Conservation (phyloP, 1,140 invertebrate species). For the Penaeus japonicus region DNA sequence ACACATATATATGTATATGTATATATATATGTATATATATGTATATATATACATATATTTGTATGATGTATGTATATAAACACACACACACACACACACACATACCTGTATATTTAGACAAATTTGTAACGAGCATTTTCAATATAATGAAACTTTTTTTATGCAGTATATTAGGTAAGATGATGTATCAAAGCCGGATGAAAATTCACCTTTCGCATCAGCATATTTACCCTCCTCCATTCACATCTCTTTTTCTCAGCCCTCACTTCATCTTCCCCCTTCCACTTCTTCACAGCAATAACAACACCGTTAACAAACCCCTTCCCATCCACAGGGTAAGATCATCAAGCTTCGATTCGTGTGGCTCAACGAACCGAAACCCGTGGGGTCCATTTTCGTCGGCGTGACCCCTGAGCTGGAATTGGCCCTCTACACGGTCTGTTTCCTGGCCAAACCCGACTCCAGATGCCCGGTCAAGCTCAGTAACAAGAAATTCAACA, state of each 20-base stretch:
- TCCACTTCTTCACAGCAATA: too few species aligned
- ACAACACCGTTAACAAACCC: not conserved
- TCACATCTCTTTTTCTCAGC: not conserved
- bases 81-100: too few species aligned
- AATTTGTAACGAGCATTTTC: too few species aligned
- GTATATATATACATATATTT: too few species aligned
- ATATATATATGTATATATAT: too few species aligned
- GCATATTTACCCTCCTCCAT: not conserved
- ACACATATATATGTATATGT: too few species aligned
- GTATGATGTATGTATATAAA: too few species aligned
- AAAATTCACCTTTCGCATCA: not conserved
- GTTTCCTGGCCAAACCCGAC: constrained; percentile 77
- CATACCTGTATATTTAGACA: too few species aligned
- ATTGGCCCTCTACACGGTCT: constrained; percentile 90
- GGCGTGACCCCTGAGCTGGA: constrained; percentile 94
- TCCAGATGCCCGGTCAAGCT: constrained; percentile 76
- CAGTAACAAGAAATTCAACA: constrained; percentile 71
- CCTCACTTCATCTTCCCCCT: too few species aligned
- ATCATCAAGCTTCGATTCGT: constrained; percentile 77
- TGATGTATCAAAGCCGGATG: not conserved
- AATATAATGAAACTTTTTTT: too few species aligned
- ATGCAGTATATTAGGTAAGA: not conserved
- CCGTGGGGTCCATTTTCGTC: constrained; percentile 82
- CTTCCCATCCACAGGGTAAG: constrained; percentile 28
- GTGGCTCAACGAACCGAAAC: constrained; percentile 78